phyloP scores from a whole-genome alignment of 2,113 vertebrate species.

The Xyrauchen texanus region DNA sequence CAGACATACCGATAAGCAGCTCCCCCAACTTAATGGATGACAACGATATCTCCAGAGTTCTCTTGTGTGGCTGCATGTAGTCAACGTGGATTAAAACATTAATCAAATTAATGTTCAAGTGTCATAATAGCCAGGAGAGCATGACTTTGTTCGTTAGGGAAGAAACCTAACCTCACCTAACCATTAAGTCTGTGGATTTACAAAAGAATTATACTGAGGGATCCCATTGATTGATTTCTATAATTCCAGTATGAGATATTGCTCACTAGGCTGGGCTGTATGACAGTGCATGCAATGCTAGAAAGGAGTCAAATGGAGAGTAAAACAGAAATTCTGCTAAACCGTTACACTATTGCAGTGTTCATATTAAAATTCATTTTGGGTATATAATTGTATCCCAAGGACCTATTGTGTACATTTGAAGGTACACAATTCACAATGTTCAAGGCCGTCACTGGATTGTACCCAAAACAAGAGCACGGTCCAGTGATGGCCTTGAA shows the following conservation, averaged over 20 bases:
- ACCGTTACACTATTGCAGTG: too few relatives aligned
- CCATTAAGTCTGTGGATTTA: conserved; percentile 25
- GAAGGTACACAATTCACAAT: too few relatives aligned
- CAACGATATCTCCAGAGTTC: conserved; percentile 14
- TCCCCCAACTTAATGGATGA: conserved; percentile 48
- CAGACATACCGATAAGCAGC: conserved; percentile 35
- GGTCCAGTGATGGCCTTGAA: too few relatives aligned
- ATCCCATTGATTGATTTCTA: conserved; percentile 40
- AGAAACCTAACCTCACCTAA: conserved; percentile 41
- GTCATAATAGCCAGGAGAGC: conserved; percentile 49
- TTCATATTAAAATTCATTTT: too few relatives aligned
- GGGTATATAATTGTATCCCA: too few relatives aligned
- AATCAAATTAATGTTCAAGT: conserved; percentile 53
- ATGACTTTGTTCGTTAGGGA: conserved; percentile 45
- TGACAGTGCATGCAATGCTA: too few relatives aligned
- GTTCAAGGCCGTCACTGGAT: too few relatives aligned
- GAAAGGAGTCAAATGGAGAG: too few relatives aligned
- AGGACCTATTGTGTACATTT: too few relatives aligned
- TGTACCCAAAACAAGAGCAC: too few relatives aligned
- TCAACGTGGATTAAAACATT: conserved; percentile 60
- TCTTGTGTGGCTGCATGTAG: conserved; percentile 44
- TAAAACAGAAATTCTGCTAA: too few relatives aligned
- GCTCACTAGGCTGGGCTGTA: too few relatives aligned
- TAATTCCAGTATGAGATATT: not conserved
- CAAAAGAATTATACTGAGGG: conserved; percentile 10